A percentile compares a stretch with the other conserved stretches of the same genome.
phyloP scores from a whole-genome alignment of 2,113 vertebrate species.

The Arothron firmamentum region DNA sequence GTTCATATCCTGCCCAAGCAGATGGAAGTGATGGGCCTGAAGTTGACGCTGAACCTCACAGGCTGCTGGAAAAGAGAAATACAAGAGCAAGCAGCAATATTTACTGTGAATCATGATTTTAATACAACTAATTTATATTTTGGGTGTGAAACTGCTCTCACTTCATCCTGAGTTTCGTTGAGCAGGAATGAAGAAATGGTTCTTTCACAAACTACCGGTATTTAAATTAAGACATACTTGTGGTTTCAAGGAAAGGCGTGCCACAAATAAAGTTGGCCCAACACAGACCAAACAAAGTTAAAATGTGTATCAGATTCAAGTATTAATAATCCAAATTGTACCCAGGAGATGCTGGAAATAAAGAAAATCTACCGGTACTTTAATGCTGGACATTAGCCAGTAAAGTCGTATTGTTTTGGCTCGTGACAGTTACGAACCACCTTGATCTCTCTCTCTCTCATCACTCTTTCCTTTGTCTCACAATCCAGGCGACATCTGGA shows the following conservation, averaged over 20 bases:
- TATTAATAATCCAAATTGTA: no score
- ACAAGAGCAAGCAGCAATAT: not conserved
- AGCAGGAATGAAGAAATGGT: not conserved
- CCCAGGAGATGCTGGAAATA: no score
- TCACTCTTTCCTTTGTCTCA: not conserved
- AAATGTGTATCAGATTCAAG: no score
- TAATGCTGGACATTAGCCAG: no score
- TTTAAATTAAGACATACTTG: no score
- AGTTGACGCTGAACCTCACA: not conserved
- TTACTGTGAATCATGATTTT: no score
- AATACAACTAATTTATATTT: not conserved
- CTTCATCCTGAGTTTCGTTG: not conserved
- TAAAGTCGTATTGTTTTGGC: no score
- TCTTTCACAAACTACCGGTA: not conserved
- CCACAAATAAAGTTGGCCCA: not conserved
- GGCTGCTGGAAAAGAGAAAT: not conserved
- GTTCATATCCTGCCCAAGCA: slow-evolving; percentile 2
- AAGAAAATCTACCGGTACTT: no score
- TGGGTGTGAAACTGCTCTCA: slow-evolving; percentile 1
- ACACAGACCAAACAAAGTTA: not conserved
- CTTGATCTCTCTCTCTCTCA: no score
- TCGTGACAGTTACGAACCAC: no score
- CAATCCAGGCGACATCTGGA: slow-evolving; percentile 84
- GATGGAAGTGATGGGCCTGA: slow-evolving; percentile 5
- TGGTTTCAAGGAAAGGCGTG: no score